Evolutionary conservation across 2,888 invertebrate genomes (phyloP).

Genomic region (Chelonus formosanus): DNA sequence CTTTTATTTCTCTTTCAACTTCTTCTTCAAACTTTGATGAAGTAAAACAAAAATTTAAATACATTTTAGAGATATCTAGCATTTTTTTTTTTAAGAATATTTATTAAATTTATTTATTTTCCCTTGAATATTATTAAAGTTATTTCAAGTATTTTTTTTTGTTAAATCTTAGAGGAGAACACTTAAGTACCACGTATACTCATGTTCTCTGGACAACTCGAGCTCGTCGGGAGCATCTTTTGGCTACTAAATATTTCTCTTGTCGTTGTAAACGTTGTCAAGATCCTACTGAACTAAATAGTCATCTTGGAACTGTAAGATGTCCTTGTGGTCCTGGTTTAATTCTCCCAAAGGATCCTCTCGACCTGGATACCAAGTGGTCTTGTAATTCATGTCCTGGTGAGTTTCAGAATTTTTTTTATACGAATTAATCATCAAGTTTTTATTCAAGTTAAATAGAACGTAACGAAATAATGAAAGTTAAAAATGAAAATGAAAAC

Average conservation of each 20-base stretch:
- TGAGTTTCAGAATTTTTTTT: not conserved
- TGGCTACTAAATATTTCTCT: slow-evolving; percentile 80
- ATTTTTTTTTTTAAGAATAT: too few relatives aligned
- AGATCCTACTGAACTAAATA: slow-evolving; percentile 83
- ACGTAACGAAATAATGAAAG: too few relatives aligned
- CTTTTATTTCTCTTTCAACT: too few relatives aligned
- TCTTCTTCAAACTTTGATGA: too few relatives aligned
- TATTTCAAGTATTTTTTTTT: not conserved
- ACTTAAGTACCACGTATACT: slow-evolving; percentile 85
- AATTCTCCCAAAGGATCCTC: slow-evolving; percentile 76
- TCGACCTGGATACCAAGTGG: slow-evolving; percentile 79
- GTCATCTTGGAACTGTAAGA: slow-evolving; percentile 76
- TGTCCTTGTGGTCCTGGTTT: slow-evolving; percentile 74
- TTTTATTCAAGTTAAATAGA: too few relatives aligned
- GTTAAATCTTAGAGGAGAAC: slow-evolving; percentile 69
- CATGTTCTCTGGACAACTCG: slow-evolving; percentile 89
- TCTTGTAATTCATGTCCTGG: slow-evolving; percentile 77
- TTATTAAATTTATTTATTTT: too few relatives aligned
- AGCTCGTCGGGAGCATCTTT: slow-evolving; percentile 79
- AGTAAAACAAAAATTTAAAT: too few relatives aligned
- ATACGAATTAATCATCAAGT: not conserved
- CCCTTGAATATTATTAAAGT: too few relatives aligned
- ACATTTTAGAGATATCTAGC: too few relatives aligned
- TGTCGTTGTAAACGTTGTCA: slow-evolving; percentile 79
- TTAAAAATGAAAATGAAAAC: too few relatives aligned